Base-by-base conservation (phyloP, 2,797 vertebrate genomes). In the Mus minutoides region DNA sequence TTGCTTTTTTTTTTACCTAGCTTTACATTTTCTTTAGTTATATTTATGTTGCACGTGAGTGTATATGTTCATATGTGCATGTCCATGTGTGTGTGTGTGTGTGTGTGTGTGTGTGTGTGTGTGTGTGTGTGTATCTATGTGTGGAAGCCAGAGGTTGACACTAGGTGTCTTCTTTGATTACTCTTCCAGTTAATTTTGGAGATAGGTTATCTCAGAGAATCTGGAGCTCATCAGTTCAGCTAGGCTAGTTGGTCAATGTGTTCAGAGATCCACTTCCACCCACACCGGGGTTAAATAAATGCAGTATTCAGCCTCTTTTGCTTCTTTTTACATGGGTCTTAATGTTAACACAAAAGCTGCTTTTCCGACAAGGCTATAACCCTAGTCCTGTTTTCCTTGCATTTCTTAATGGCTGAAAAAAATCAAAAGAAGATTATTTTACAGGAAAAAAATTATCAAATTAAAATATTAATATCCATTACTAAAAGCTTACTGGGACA, bases 391-490 rank as follows among this genome's bases (percentile, higher is more conserved):
- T 22, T 88, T 69, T 76, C 62, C 88, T 64, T 78, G 26, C 5
- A 78, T 78, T 93, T 92, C 91, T 62, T 37, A 87, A 78, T 88
- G 37, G 14, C 84, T 95, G 31, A 14, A 0, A 9, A 78, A 91
- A 90, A 75, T 69, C 21, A 83, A 90, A 90, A 85, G 40, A 82
- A 49, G 58, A 73, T 34, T 92, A 92, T 90, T 95, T 92, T 10
- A 94, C 43, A 58, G 31, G 22, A 64, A 92, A 94, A 94, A 92
- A 90, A 82, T 56, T 77, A 62, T 17, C 58, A 93, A 60, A 85
- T 96, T 87, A 91, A 96, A 91, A 94, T 90, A 92, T 69, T 94
- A 92, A 82, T 90, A 90, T 34, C 60, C 31, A 75, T n/a, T 77
- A 90, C 73, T 80, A 90, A 80, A 92, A 17, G 58, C 88, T 83